These are phyloP conservation scores for Drosophila mayaguana DNA, from an alignment of 2,888 invertebrate species.

Conservation along the genomic window DNA sequence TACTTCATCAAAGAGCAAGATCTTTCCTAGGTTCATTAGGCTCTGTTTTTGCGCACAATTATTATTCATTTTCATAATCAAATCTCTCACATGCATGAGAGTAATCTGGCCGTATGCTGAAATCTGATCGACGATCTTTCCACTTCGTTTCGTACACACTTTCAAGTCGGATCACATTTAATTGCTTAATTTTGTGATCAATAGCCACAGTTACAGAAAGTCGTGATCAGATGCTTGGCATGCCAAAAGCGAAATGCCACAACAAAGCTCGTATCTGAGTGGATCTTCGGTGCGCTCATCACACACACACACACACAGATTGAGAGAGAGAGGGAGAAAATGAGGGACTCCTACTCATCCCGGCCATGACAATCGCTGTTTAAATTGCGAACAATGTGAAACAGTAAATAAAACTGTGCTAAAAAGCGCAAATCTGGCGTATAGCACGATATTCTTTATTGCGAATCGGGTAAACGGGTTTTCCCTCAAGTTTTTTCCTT, in stretches of 20 bases:
- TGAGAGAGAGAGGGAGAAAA: neutral
- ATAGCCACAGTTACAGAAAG: conserved; percentile 49
- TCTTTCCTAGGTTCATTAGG: too few relatives aligned
- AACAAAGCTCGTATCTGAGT: conserved; percentile 27
- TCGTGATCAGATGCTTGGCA: conserved; percentile 74
- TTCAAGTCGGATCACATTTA: conserved; percentile 49
- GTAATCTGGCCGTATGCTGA: conserved; percentile 1
- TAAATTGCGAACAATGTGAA: conserved; percentile 57
- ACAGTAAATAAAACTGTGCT: conserved; percentile 69
- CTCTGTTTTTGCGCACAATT: neutral
- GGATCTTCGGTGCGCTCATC: conserved; percentile 33
- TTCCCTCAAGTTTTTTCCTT: conserved; percentile 15
- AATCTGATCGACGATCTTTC: conserved; percentile 19
- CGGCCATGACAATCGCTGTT: conserved; percentile 63
- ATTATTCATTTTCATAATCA: conserved; percentile 2
- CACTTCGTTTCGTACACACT: conserved; percentile 40
- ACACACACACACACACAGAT: neutral
- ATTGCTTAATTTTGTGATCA: conserved; percentile 76
- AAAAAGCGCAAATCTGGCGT: conserved; percentile 77
- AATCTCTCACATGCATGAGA: conserved; percentile 17
- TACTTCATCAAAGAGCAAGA: neutral
- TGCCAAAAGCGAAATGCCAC: conserved; percentile 50
- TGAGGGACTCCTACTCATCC: conserved; percentile 42
- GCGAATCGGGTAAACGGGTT: conserved; percentile 74
- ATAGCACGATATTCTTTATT: conserved; percentile 82